These are phyloP conservation scores for Cyanistes caeruleus DNA, from an alignment of 2,113 vertebrate species.

Conservation along the genomic window DNA sequence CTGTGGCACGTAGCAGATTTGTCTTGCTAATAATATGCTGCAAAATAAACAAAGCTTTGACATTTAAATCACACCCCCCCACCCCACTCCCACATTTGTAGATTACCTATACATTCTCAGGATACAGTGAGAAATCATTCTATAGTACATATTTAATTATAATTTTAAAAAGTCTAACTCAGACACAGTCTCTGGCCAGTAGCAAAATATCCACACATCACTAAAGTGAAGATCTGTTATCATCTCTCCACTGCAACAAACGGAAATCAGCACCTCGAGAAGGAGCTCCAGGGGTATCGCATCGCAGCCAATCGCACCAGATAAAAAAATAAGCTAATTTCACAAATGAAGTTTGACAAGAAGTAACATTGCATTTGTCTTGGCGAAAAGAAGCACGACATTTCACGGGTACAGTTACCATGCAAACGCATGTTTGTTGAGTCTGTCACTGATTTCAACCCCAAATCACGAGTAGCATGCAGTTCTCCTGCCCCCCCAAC, in stretches of 20 bases:
- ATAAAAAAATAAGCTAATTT: constrained; percentile 46
- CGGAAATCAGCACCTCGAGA: constrained; percentile 42
- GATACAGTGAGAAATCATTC: constrained; percentile 65
- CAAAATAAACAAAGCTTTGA: constrained; percentile 65
- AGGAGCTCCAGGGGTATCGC: constrained; percentile 29
- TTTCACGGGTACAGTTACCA: constrained; percentile 70
- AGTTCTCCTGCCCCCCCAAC: constrained; percentile 56
- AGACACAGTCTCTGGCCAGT: constrained; percentile 71
- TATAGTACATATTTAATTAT: constrained; percentile 74
- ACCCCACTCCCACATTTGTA: constrained; percentile 4
- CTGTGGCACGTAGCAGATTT: constrained; percentile 59
- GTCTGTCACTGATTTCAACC: constrained; percentile 47
- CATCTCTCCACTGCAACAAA: constrained; percentile 43
- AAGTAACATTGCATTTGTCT: constrained; percentile 61
- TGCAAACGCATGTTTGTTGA: constrained; percentile 78
- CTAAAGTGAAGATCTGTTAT: constrained; percentile 62
- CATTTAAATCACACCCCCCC: constrained; percentile 27
- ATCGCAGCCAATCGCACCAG: constrained; percentile 1
- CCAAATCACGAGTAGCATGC: constrained; percentile 75
- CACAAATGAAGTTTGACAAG: constrained; percentile 59
- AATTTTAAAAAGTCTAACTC: constrained; percentile 75
- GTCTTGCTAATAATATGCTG: constrained; percentile 58
- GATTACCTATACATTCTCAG: constrained; percentile 67
- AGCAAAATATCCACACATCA: constrained; percentile 73
- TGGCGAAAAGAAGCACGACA: constrained; percentile 66